Evolutionary conservation across 2,113 vertebrate genomes (phyloP).

Genomic region (Oreochromis niloticus): DNA sequence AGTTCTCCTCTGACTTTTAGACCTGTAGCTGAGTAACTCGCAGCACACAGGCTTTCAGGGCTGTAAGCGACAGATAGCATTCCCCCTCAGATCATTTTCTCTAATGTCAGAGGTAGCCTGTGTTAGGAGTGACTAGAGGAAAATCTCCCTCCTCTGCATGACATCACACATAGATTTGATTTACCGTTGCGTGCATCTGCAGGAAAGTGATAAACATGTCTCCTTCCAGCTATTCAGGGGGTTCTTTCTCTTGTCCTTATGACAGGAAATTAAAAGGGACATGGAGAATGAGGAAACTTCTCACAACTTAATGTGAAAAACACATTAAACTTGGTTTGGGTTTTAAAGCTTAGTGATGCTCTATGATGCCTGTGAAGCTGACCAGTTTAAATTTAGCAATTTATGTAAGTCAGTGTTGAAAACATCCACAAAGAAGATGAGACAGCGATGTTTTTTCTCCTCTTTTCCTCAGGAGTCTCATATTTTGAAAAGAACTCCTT

Average conservation of each 20-base stretch:
- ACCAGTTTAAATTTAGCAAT: background rate
- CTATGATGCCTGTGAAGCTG: background rate
- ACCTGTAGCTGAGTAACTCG: background rate
- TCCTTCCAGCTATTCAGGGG: constrained; percentile 7
- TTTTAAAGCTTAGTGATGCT: background rate
- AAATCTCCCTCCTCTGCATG: constrained; percentile 33
- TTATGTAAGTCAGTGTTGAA: background rate
- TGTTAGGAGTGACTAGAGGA: constrained; percentile 8
- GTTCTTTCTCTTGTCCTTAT: background rate
- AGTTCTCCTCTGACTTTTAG: constrained; percentile 11
- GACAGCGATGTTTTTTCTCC: background rate
- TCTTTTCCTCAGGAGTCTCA: background rate
- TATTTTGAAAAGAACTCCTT: background rate
- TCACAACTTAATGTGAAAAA: background rate
- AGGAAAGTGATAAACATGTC: constrained; percentile 50
- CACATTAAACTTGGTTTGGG: background rate
- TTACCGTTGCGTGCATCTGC: constrained; percentile 29
- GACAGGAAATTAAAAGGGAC: background rate
- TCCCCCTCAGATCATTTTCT: constrained; percentile 41
- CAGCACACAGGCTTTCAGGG: background rate
- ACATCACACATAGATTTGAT: constrained; percentile 37
- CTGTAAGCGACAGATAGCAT: constrained; percentile 37
- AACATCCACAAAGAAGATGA: background rate
- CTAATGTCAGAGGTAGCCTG: constrained; percentile 31
- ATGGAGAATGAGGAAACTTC: background rate